A percentile compares a stretch with the other conserved stretches of the same genome.
Conservation (phyloP, 2,888 invertebrate genomes). For the Strigamia transsilvanica region DNA sequence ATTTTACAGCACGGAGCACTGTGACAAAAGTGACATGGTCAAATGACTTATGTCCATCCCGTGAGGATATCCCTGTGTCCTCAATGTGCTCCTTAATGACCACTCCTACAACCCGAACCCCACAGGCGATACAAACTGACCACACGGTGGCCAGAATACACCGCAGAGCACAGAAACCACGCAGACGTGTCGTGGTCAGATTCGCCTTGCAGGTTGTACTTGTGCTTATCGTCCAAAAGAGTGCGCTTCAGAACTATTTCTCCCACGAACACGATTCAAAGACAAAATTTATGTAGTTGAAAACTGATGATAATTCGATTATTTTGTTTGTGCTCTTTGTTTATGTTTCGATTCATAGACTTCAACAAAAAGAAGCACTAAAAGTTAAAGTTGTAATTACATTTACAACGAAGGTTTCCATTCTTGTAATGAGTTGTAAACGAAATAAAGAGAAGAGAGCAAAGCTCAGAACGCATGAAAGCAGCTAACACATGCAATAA, state of each 20-base stretch:
- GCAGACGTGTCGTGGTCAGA: conserved; percentile 29
- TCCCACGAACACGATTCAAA: background rate
- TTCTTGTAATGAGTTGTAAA: background rate
- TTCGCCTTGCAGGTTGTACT: background rate
- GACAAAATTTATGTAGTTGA: background rate
- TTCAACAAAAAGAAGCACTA: too few species aligned
- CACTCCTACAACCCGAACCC: conserved; percentile 31
- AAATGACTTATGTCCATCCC: conserved; percentile 31
- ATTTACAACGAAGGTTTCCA: background rate
- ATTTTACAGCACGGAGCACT: background rate
- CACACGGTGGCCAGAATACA: conserved; percentile 25
- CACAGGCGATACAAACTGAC: conserved; percentile 35
- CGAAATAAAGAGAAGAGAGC: background rate
- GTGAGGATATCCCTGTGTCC: conserved; percentile 31
- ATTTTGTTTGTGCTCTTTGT: too few species aligned
- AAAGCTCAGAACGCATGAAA: background rate
- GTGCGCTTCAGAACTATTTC: background rate
- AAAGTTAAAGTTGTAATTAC: background rate
- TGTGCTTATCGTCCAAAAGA: conserved; percentile 3
- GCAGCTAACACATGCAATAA: background rate
- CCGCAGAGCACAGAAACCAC: conserved; percentile 25
- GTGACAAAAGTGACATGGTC: conserved; percentile 31
- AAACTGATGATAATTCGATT: background rate
- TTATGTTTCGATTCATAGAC: too few species aligned
- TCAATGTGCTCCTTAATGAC: conserved; percentile 34